These are phyloP conservation scores for Bothrops jararaca DNA, from an alignment of 2,113 vertebrate genomes.

Conservation along the genomic window DNA sequence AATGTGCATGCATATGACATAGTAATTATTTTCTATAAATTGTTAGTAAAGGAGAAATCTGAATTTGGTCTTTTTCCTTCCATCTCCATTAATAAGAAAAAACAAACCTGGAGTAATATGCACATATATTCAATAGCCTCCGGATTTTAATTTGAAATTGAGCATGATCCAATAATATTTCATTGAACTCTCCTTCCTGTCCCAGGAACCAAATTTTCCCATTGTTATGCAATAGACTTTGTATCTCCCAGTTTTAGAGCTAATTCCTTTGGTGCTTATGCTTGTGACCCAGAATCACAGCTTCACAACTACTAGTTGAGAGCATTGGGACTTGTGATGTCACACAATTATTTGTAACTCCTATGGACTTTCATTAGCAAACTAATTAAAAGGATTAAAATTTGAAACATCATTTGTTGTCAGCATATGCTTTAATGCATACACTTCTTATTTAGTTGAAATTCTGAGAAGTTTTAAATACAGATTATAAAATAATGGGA, in stretches of 20 bases:
- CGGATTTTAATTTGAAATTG: neutral
- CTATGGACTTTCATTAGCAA: neutral
- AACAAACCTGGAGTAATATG: neutral
- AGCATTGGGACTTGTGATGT: neutral
- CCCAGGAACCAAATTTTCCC: neutral
- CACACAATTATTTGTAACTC: neutral
- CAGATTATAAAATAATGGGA: neutral
- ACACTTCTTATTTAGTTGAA: neutral
- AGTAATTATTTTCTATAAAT: neutral
- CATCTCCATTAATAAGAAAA: neutral
- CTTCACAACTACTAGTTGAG: neutral
- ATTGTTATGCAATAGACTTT: neutral
- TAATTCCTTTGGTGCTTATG: neutral
- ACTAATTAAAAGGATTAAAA: neutral
- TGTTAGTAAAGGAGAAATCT: neutral
- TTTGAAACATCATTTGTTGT: neutral
- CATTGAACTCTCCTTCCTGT: neutral
- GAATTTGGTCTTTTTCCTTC: neutral
- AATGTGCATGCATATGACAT: neutral
- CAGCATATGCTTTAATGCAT: neutral
- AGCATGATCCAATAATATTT: neutral
- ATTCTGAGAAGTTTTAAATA: neutral
- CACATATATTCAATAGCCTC: neutral
- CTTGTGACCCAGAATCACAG: conserved; percentile 13
- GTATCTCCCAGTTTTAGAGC: neutral